Evolutionary conservation across 2,797 vertebrate species (phyloP).

Genomic region (Esox masquinongy): DNA sequence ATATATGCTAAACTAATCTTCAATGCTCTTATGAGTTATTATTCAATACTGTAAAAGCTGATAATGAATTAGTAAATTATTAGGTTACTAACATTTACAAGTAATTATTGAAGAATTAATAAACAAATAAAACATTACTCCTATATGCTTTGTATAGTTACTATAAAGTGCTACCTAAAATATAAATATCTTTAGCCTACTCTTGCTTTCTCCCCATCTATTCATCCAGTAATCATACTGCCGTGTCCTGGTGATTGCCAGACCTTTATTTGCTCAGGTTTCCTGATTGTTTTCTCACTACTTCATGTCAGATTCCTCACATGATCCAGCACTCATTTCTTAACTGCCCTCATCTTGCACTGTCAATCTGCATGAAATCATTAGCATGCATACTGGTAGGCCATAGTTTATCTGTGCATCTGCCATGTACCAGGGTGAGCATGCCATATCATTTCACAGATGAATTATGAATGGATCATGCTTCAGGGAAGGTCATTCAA

Average conservation of each 20-base stretch:
- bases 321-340: neutral
- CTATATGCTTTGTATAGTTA: too few species aligned
- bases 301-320: constrained; percentile 2
- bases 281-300: constrained; percentile 17
- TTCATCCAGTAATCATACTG: too few species aligned
- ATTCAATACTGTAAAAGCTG: too few species aligned
- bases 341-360: neutral
- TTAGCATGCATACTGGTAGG: constrained; percentile 33
- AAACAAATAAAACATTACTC: too few species aligned
- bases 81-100: too few species aligned
- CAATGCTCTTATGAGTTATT: too few species aligned
- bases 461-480: constrained; percentile 39
- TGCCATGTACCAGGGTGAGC: constrained; percentile 30
- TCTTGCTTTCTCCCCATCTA: neutral
- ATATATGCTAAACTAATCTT: too few species aligned
- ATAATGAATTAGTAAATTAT: too few species aligned
- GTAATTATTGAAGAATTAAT: too few species aligned
- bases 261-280: constrained; percentile 13
- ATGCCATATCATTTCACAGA: constrained; percentile 39
- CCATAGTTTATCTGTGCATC: constrained; percentile 10
- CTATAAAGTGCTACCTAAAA: neutral
- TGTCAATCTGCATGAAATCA: constrained; percentile 29
- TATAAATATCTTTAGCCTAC: neutral
- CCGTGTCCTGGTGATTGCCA: neutral
- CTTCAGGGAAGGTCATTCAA: constrained; percentile 23